Percentiles rank a stretch among this genome's conserved stretches.
Evolutionary conservation across 2,797 vertebrate species (phyloP).

Genomic region (Hemibagrus guttatus): DNA sequence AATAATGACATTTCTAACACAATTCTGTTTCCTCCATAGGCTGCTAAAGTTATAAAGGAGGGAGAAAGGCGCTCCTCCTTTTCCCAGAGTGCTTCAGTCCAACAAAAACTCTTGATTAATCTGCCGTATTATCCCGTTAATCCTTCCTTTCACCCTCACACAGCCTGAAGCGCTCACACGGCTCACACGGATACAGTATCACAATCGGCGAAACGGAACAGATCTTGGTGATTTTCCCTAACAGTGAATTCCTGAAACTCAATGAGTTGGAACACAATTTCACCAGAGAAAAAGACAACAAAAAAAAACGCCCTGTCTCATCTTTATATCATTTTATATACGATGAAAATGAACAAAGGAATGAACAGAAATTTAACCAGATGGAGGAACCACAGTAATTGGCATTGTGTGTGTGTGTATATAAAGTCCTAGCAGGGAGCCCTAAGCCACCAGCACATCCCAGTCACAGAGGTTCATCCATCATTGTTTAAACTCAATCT

Average conservation of each 20-base stretch:
- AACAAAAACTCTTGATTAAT: slow-evolving; percentile 58
- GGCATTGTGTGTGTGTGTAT: not conserved
- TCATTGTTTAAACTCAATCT: slow-evolving; percentile 70
- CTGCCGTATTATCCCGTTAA: slow-evolving; percentile 62
- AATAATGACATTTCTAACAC: not conserved
- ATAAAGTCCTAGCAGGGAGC: slow-evolving; percentile 28
- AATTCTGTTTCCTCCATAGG: not conserved
- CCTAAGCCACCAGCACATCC: slow-evolving; percentile 32
- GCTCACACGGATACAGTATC: slow-evolving; percentile 30
- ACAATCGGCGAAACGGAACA: not conserved
- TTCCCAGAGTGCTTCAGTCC: slow-evolving; percentile 35
- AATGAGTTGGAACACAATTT: not conserved
- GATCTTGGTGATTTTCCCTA: not conserved
- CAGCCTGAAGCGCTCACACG: slow-evolving; percentile 10
- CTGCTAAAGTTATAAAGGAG: slow-evolving; percentile 10
- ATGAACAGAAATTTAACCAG: not conserved
- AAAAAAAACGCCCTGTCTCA: not conserved
- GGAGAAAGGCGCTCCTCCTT: not conserved
- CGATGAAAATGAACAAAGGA: not conserved
- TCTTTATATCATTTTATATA: not conserved
- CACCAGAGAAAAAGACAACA: not conserved
- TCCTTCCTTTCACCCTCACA: slow-evolving; percentile 58
- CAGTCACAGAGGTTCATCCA: slow-evolving; percentile 61
- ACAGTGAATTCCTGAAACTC: not conserved
- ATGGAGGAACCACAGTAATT: slow-evolving; percentile 18